A percentile compares a stretch with the other conserved stretches of the same genome.
Evolutionary conservation across 2,888 invertebrate genomes (phyloP).

Genomic region (Sinhomidia bicolor): DNA sequence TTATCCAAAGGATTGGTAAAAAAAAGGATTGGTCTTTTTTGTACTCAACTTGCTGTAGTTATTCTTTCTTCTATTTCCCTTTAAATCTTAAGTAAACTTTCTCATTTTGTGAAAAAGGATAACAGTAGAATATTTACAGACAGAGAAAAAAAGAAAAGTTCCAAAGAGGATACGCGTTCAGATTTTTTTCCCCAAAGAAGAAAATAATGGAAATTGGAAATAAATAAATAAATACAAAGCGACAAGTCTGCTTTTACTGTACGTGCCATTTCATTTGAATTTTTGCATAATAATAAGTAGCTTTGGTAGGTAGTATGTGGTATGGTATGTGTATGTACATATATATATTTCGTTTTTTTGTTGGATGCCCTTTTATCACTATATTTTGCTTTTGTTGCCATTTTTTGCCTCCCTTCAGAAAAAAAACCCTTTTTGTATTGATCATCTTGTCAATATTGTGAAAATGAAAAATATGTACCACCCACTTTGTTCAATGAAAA

Average conservation of each 20-base stretch:
- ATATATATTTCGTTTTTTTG: not conserved
- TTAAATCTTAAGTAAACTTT: not conserved
- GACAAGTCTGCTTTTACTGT: not conserved
- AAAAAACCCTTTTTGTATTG: not conserved
- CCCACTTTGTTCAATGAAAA: no score
- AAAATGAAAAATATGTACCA: conserved; percentile 19
- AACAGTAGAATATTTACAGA: not conserved
- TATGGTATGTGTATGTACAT: no score
- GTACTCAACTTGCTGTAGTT: no score
- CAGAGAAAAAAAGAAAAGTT: not conserved
- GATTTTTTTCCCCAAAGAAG: not conserved
- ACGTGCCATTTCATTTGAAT: not conserved
- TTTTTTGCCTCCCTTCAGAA: not conserved
- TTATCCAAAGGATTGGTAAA: not conserved
- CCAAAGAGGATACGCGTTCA: not conserved
- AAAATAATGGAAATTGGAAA: conserved; percentile 1
- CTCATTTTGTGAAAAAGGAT: not conserved
- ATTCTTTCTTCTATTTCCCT: not conserved
- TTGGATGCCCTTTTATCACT: not conserved
- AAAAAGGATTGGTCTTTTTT: not conserved
- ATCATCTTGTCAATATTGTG: not conserved
- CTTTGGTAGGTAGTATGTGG: not conserved
- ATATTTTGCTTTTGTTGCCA: not conserved
- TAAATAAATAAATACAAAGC: conserved; percentile 15
- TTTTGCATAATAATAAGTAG: not conserved